Conservation (phyloP, 2,888 invertebrate genomes). For the Diogma glabrata region DNA sequence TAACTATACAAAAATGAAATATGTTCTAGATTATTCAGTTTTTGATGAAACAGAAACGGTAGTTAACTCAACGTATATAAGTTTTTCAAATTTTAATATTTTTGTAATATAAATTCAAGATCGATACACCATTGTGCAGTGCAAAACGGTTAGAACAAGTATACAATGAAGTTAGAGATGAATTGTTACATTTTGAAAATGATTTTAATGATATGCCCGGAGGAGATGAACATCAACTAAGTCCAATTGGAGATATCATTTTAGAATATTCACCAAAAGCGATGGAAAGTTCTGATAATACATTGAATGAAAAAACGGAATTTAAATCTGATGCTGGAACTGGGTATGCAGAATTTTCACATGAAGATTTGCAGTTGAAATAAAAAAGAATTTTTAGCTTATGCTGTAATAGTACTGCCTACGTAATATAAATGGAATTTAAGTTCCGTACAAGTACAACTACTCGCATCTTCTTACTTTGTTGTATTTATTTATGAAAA, state of each 20-base stretch:
- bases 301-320: conserved; percentile 1
- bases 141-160: conserved; percentile 45
- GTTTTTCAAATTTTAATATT: no score
- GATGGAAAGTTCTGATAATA: neutral
- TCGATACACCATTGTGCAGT: conserved; percentile 68
- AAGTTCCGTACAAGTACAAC: no score
- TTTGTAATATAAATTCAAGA: conserved; percentile 34
- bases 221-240: neutral
- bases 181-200: neutral
- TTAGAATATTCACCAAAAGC: neutral
- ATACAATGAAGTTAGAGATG: neutral
- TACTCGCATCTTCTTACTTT: no score
- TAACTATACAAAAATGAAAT: conserved; percentile 60
- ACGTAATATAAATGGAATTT: no score
- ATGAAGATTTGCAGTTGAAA: no score
- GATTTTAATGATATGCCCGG: neutral
- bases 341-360: no score
- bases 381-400: no score
- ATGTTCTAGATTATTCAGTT: conserved; percentile 69
- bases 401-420: no score
- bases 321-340: no score
- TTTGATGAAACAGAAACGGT: conserved; percentile 57
- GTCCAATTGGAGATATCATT: neutral
- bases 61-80: no score
- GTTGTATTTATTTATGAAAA: no score